Conservation (phyloP, 2,113 vertebrate species). For the Elephas maximus region DNA sequence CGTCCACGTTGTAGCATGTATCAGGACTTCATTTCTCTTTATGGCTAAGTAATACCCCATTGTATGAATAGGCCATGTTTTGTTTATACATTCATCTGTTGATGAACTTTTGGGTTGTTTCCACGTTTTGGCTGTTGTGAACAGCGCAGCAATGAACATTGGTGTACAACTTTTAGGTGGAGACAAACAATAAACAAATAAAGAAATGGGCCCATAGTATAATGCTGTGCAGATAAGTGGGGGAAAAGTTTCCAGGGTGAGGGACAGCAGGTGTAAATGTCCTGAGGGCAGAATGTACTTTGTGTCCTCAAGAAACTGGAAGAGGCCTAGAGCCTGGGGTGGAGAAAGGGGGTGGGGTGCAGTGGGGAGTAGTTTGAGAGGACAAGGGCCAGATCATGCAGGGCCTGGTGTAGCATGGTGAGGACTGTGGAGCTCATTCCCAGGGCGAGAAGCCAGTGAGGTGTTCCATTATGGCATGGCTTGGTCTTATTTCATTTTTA, state of each 20-base stretch:
- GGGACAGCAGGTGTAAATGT: background rate
- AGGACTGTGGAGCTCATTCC: too few species aligned
- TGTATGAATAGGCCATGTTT: too few species aligned
- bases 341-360: too few species aligned
- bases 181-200: background rate
- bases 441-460: background rate
- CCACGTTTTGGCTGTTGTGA: too few species aligned
- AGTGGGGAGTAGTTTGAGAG: background rate
- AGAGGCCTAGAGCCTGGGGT: background rate
- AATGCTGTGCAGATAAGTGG: background rate
- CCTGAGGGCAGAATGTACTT: background rate
- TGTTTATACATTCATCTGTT: too few species aligned
- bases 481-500: background rate
- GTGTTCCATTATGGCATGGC: background rate
- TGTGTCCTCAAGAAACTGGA: background rate
- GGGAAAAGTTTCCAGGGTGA: background rate
- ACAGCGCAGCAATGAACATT: background rate
- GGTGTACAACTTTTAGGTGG: background rate
- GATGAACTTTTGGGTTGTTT: too few species aligned
- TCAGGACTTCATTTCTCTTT: too few species aligned
- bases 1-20: too few species aligned
- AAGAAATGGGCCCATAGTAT: background rate
- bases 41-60: too few species aligned
- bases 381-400: background rate
- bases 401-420: fast-evolving